Percentiles rank a stretch among this genome's conserved stretches.
Evolutionary conservation across 2,797 vertebrate species (phyloP).

Genomic region (Halcyon leucocephala): DNA sequence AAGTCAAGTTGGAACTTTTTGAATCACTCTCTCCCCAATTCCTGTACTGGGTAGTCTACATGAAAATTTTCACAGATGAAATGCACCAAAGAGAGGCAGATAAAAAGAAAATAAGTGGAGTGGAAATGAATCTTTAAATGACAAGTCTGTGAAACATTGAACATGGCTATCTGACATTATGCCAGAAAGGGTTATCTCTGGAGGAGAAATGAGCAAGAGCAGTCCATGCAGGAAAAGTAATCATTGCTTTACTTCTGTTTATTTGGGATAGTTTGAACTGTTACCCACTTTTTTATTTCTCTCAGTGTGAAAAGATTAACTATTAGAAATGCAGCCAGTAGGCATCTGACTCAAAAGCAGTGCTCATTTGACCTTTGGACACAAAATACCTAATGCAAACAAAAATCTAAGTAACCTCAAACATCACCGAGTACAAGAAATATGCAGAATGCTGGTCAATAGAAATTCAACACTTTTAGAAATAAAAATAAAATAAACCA

Average conservation of each 20-base stretch:
- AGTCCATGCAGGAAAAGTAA: slow-evolving; percentile 32
- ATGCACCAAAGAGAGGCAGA: slow-evolving; percentile 49
- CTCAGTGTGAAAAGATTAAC: slow-evolving; percentile 64
- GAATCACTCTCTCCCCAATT: background rate
- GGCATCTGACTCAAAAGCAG: slow-evolving; percentile 64
- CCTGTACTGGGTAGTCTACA: background rate
- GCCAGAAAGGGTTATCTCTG: slow-evolving; percentile 68
- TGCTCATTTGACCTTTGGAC: slow-evolving; percentile 66
- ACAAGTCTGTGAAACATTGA: slow-evolving; percentile 62
- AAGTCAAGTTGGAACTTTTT: background rate
- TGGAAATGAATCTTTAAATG: slow-evolving; percentile 71
- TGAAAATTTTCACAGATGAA: slow-evolving; percentile 64
- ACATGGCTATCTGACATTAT: slow-evolving; percentile 64
- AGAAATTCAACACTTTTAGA: slow-evolving; percentile 39
- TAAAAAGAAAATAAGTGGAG: slow-evolving; percentile 69
- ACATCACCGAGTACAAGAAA: slow-evolving; percentile 47
- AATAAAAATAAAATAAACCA: slow-evolving; percentile 30
- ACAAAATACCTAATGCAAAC: slow-evolving; percentile 59
- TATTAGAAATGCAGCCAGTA: slow-evolving; percentile 45
- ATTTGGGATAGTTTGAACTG: slow-evolving; percentile 52
- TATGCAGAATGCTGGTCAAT: background rate
- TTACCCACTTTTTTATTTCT: slow-evolving; percentile 48
- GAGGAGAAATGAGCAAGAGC: slow-evolving; percentile 64
- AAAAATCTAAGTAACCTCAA: slow-evolving; percentile 50
- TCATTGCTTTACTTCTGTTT: slow-evolving; percentile 69